phyloP scores from a whole-genome alignment of 1,140 invertebrate species.

The Tribolium castaneum region DNA sequence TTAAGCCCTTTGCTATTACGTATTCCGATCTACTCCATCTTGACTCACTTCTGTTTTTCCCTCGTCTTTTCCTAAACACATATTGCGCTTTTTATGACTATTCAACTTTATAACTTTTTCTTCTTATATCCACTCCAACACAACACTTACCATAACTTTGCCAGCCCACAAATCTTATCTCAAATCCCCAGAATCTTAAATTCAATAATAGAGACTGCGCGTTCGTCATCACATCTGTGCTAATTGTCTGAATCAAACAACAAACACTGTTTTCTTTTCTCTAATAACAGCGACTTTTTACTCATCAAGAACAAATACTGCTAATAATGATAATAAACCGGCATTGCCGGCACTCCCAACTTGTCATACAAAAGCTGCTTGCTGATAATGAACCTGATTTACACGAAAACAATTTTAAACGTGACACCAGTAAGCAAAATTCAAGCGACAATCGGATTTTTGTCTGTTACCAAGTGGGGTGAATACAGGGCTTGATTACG shows the following conservation, averaged over 20 bases:
- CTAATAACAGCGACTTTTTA: neutral
- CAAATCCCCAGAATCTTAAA: neutral
- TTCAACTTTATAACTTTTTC: neutral
- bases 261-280: neutral
- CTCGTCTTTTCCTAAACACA: neutral
- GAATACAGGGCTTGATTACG: slow-evolving; percentile 4
- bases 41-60: neutral
- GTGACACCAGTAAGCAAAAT: neutral
- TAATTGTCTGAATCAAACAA: neutral
- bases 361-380: neutral
- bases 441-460: neutral
- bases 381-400: neutral
- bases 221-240: neutral
- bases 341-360: neutral
- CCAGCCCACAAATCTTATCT: neutral
- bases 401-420: neutral
- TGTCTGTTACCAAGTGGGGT: neutral
- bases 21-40: neutral
- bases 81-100: neutral
- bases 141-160: neutral
- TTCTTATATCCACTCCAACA: neutral
- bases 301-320: neutral
- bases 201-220: neutral
- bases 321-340: neutral
- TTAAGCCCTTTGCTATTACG: neutral